Evolutionary conservation across 2,797 vertebrate species (phyloP), one percentile per base, ranked within the genome.

Genomic region (Oreochromis mossambicus): DNA sequence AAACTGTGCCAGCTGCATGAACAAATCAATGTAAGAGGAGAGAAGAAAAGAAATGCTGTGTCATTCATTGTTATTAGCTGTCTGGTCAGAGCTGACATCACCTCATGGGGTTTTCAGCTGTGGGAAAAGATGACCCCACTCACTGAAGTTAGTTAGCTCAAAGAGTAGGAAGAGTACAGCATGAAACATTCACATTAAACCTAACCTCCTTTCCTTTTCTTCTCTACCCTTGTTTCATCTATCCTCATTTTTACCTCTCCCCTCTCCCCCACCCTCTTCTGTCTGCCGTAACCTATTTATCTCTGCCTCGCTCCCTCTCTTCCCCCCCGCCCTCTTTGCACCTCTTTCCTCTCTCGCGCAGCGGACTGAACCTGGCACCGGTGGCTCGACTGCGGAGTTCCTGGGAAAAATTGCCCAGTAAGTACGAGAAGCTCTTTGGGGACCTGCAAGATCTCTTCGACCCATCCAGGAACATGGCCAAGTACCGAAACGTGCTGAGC

Each of bases 381-480:
- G 97, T 99, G 80, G 97, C 98, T 55, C 97, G 98, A 26, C 97
- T 99, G 78, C 95, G 97, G 88, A 96, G 96, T 84, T 98, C 98
- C 0, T 99, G 98, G 98, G 98, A 99, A 87, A 99, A 99, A 93
- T 93, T 99, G 88, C 98, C 98, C 41, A 98, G 97, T 93, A 99
- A 99, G 83, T 99, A 99, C 5, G 98, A 99, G 87, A 99, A 98
- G 89, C 97, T 99, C 68, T 97, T 98, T 41, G 94, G 96, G 85
- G 98, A 99, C 94, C 97, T 99, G 83, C 98, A 99, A 94, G 98
- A 99, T 88, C 96, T 99, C 80, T 99, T 99, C 82, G 98, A 99
- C 96, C 98, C 98, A 0, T 99, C 98, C 81, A 97, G 98, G 93
- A 99, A 99, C 94, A 99, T 99, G 98, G 97, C 98, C 87, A 99